phyloP scores from a whole-genome alignment of 2,888 invertebrate genomes.

The Drosophila lutescens region DNA sequence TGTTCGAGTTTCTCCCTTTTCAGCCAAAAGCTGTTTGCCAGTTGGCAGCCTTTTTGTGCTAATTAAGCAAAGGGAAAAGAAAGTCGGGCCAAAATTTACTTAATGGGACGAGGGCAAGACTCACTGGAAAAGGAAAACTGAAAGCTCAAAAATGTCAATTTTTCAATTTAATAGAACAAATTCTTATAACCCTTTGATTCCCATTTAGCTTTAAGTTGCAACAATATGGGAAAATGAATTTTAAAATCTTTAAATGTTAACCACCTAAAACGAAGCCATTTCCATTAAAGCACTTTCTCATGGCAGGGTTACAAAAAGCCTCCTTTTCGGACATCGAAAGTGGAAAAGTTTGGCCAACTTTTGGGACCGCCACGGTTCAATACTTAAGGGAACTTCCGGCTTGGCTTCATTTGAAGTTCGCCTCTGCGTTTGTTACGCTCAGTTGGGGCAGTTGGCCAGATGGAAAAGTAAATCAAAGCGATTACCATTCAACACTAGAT shows the following conservation, averaged over 20 bases:
- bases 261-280: not conserved
- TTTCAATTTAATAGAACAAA: not conserved
- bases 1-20: constrained; percentile 46
- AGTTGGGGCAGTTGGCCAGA: constrained; percentile 38
- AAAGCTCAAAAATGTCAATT: too few relatives aligned
- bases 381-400: constrained; percentile 50
- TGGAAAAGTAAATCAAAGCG: constrained; percentile 62
- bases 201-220: not conserved
- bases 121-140: not conserved
- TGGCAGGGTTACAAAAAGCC: too few relatives aligned
- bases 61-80: constrained; percentile 56
- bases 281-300: constrained; percentile 8
- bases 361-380: constrained; percentile 34
- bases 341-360: constrained; percentile 51
- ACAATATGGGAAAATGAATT: not conserved
- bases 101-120: constrained; percentile 12
- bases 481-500: constrained; percentile 40
- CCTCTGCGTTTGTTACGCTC: constrained; percentile 44
- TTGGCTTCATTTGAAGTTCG: constrained; percentile 58
- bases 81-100: constrained; percentile 24
- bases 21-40: constrained; percentile 26
- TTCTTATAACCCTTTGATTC: not conserved
- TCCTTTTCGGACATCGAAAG: constrained; percentile 8
- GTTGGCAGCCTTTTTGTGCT: constrained; percentile 58
- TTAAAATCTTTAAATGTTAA: not conserved